Percentiles rank a stretch among this genome's conserved stretches.
Evolutionary conservation across 2,797 vertebrate species (phyloP).

Genomic region (Leptatherina wallacei): DNA sequence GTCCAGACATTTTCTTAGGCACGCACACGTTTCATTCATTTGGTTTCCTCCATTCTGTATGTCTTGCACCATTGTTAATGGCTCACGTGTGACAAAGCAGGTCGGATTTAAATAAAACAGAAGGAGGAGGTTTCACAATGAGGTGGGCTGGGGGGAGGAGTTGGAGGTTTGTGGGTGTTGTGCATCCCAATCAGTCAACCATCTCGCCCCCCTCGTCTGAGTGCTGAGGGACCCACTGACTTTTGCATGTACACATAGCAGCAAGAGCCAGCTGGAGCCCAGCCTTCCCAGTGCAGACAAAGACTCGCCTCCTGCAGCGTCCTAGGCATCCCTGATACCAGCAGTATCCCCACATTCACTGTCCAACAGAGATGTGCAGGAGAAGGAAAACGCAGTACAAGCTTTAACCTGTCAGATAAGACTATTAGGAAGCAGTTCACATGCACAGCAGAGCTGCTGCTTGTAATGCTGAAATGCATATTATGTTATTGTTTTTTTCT

Average conservation of each 20-base stretch:
- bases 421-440: background rate
- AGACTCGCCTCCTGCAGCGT: slow-evolving; percentile 59
- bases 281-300: slow-evolving; percentile 71
- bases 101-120: slow-evolving; percentile 23
- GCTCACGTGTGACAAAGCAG: slow-evolving; percentile 32
- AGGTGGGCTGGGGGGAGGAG: background rate
- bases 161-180: slow-evolving; percentile 10
- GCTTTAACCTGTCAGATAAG: slow-evolving; percentile 19
- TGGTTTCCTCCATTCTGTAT: background rate
- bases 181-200: slow-evolving; percentile 74
- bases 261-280: slow-evolving; percentile 75
- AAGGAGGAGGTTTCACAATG: slow-evolving; percentile 7
- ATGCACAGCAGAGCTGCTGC: slow-evolving; percentile 12
- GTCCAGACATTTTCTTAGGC: background rate
- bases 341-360: slow-evolving; percentile 49
- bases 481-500: background rate
- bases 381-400: slow-evolving; percentile 2
- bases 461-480: slow-evolving; percentile 5
- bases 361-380: slow-evolving; percentile 18
- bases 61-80: slow-evolving; percentile 28
- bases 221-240: slow-evolving; percentile 74
- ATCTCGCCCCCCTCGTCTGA: slow-evolving; percentile 57
- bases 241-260: slow-evolving; percentile 68
- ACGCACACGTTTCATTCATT: background rate
- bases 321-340: slow-evolving; percentile 62